Conservation (phyloP, 1,140 invertebrate species). For the Alviniconcha marisindica region DNA sequence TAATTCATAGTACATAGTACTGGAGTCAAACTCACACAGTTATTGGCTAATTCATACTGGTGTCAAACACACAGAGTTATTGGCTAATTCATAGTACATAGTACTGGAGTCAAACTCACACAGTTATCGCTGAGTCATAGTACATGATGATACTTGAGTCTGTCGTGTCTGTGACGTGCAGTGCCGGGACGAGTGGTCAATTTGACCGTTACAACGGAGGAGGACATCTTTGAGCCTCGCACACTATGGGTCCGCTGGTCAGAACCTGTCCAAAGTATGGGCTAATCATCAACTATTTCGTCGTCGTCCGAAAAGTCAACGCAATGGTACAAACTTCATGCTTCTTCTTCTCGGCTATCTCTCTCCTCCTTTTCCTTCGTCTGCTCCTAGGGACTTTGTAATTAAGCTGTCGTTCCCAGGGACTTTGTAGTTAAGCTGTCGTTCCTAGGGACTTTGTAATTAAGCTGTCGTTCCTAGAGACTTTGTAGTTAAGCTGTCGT, state of each 20-base stretch:
- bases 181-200: neutral
- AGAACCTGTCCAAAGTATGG: slow-evolving; percentile 13
- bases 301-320: neutral
- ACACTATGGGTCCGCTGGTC: neutral
- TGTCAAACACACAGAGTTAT: neutral
- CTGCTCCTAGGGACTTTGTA: no score
- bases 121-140: neutral
- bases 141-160: neutral
- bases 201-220: neutral
- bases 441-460: neutral
- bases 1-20: no score
- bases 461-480: neutral
- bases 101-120: neutral
- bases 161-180: neutral
- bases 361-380: no score
- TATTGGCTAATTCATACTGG: neutral
- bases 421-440: neutral
- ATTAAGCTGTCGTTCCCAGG: neutral
- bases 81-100: neutral
- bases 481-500: neutral
- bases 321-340: neutral
- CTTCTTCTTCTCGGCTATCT: no score
- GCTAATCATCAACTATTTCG: neutral
- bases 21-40: neutral
- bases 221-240: neutral